Evolutionary conservation across 1,140 invertebrate genomes (phyloP), one percentile per base, ranked within the genome.

Genomic region (Tetragonula clypearis): DNA sequence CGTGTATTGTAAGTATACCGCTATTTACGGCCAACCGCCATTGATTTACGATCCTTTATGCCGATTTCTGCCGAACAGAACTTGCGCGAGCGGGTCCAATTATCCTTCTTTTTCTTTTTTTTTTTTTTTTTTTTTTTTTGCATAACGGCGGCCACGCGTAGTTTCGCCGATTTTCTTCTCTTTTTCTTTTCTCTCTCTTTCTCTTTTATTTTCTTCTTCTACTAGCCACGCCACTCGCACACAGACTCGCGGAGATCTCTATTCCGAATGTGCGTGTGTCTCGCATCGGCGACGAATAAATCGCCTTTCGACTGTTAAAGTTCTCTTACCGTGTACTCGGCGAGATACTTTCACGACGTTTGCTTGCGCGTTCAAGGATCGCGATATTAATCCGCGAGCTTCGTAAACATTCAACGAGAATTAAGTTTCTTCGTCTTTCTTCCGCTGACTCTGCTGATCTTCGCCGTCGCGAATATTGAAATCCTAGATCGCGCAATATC

Each of bases 1-100:
- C 53, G 96, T 98, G 78, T 98, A 96, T 89, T 97, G 97, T 97
- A 95, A 97, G 97, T 95, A 88, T 86, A 6, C 56, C 35, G 2
- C n/a, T 75, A 60, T 56, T 77, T 58, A 82, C 30, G 72, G 49
- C n/a, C 26, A 49, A 41, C 30, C 30, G 11, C 23, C 30, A 26
- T 83, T 73, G 53, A 68, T 77, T 58, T 69, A 76, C 21, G 35
- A 69, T 68, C 74, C 41, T 77, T 77, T 77, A 58, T 77, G n/a
- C 30, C 62, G 60, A 76, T 75, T 56, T 66, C 23, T n/a, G 49
- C 49, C 62, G 17, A 56, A 60, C 23, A 11, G 35, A 35, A 35
- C 30, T 35, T 35, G 35, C 11, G 14, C 58, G 41, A 30, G 41
- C 35, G 4, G 21, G n/a, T 49, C 35, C 49, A 35, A 82, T 82